Base-by-base conservation (phyloP, 2,113 vertebrate genomes). In the Halichoeres trimaculatus region DNA sequence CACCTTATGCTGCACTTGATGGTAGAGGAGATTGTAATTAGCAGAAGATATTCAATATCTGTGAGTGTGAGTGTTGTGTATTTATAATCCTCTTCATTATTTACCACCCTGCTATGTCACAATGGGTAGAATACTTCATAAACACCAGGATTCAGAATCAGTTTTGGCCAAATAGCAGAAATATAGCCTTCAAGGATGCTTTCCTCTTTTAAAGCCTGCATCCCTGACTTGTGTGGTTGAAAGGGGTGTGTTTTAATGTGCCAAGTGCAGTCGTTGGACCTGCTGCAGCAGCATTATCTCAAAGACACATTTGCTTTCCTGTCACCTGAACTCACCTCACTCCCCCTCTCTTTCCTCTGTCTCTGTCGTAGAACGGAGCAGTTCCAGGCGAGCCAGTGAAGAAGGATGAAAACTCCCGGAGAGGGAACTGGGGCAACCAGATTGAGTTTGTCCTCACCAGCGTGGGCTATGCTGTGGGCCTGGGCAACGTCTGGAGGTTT, bases 381-480 rank as follows among this genome's bases (percentile, higher is more conserved):
- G 96, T 99, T 94, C 97, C 97, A 48, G 95, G 97, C 41, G 97
- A 98, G 89, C 93, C 91, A 56, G 91, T 93, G 88, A 99, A 96
- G 90, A 96, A 90, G 85, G 96, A 97, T 90, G 97, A 98, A 92
- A 98, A 96, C 64, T 77, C 96, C 84, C 95, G 95, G 84, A 94
- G 98, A 45, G 98, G 98, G 89, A 99, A 98, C 94, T 99, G 98
- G 98, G 96, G 96, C 70, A 98, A 98, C 95, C 98, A 99, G 94
- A 98, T 99, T 55, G 98, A 99, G 95, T 99, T 99, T 88, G 95
- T 99, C 81, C 95, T 99, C 87, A 99, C 98, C 80, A 99, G 98
- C 70, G 97, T 99, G 90, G 98, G 98, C 86, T 99, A 99, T 54
- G 98, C 98, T 40, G 98, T 99, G 85, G 98, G 98, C 78, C 94